Evolutionary conservation across 2,797 vertebrate genomes (phyloP).

Genomic region (Neosalanx taihuensis): DNA sequence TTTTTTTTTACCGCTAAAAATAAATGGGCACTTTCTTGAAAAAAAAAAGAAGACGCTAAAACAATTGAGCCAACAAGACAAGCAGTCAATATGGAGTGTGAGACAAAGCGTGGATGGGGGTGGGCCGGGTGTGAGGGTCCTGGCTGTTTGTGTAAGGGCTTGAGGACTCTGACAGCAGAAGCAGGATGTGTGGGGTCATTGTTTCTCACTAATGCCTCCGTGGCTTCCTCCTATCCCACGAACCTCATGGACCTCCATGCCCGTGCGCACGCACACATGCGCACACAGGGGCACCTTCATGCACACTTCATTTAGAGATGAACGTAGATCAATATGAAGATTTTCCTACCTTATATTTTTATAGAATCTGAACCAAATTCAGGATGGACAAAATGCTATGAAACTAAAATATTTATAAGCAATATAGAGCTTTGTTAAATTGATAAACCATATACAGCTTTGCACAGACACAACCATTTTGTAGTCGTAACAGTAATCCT

Average conservation of each 20-base stretch:
- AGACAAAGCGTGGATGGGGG: slow-evolving; percentile 64
- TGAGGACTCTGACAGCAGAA: slow-evolving; percentile 57
- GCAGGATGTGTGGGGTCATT: slow-evolving; percentile 73
- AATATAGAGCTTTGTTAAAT: background rate
- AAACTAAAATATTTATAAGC: background rate
- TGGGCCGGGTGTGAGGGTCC: slow-evolving; percentile 31
- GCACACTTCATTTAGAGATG: background rate
- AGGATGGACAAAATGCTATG: too few species aligned
- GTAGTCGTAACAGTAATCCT: background rate
- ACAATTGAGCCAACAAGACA: slow-evolving; percentile 42
- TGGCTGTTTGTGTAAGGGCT: slow-evolving; percentile 62
- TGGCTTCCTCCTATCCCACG: slow-evolving; percentile 63
- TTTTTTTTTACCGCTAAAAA: slow-evolving; percentile 26
- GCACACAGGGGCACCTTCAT: background rate
- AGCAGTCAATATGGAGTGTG: slow-evolving; percentile 15
- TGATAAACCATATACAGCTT: background rate
- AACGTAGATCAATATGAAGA: background rate
- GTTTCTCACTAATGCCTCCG: slow-evolving; percentile 63
- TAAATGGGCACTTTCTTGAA: slow-evolving; percentile 27
- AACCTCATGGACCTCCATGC: slow-evolving; percentile 15
- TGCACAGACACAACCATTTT: background rate
- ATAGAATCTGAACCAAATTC: background rate
- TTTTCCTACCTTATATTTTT: background rate
- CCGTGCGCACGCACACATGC: slow-evolving; percentile 18
- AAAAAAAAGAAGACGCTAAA: slow-evolving; percentile 15